Conservation (phyloP, 2,113 vertebrate species). For the Chaetodon auriga region DNA sequence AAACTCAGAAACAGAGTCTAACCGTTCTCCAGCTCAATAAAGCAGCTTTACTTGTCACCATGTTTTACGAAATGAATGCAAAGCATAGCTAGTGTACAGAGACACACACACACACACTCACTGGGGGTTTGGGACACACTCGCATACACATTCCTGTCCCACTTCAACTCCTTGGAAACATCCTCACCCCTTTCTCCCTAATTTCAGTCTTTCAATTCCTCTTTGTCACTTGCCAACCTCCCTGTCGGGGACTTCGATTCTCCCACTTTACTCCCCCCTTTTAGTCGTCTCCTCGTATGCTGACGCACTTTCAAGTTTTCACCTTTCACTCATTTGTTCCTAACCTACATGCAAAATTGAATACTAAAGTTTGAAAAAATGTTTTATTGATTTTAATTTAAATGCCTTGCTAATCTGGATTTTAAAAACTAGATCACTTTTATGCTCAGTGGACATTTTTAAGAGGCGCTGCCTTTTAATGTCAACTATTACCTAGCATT, state of each 20-base stretch:
- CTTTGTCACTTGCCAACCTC: neutral
- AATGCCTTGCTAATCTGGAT: neutral
- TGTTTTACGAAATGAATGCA: slow-evolving; percentile 34
- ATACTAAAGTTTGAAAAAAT: neutral
- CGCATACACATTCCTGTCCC: slow-evolving; percentile 50
- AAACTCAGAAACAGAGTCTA: neutral
- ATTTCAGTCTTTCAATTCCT: slow-evolving; percentile 38
- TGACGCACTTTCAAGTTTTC: slow-evolving; percentile 20
- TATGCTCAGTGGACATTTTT: slow-evolving; percentile 70
- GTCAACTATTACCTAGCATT: neutral
- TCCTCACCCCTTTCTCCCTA: slow-evolving; percentile 11
- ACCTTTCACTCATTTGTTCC: neutral
- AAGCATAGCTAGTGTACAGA: slow-evolving; percentile 30
- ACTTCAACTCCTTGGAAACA: slow-evolving; percentile 59
- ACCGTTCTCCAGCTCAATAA: slow-evolving; percentile 23
- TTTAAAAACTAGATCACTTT: neutral
- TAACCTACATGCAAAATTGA: neutral
- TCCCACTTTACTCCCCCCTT: neutral
- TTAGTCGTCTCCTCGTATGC: neutral
- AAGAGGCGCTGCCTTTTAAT: neutral
- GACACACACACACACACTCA: neutral
- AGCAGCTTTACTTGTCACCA: slow-evolving; percentile 36
- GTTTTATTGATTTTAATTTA: neutral
- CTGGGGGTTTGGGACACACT: neutral
- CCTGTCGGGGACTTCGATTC: neutral